phyloP scores from a whole-genome alignment of 2,888 invertebrate species.

The Electrophaes corylata region DNA sequence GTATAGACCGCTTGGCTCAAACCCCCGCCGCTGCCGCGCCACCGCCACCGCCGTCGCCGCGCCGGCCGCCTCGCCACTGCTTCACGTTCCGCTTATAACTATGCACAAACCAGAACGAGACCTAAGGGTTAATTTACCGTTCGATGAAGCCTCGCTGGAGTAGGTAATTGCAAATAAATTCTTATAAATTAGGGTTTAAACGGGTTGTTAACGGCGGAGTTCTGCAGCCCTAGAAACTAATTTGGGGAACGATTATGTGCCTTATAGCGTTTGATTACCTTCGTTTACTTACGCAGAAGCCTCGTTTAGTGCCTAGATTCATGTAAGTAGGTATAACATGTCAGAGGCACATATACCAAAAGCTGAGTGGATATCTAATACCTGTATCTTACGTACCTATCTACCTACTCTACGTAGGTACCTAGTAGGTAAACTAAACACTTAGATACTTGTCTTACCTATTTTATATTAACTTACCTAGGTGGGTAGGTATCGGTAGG shows the following conservation, averaged over 20 bases:
- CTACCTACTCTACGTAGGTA: neutral
- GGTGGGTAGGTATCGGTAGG: neutral
- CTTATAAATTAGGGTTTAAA: constrained; percentile 26
- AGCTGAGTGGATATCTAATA: too few relatives aligned
- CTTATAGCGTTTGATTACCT: too few relatives aligned
- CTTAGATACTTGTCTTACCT: neutral
- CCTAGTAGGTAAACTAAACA: too few relatives aligned
- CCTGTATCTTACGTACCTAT: too few relatives aligned
- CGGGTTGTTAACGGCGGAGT: constrained; percentile 11
- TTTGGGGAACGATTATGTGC: too few relatives aligned
- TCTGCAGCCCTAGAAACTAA: neutral
- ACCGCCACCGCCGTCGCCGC: neutral
- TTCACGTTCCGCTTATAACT: constrained; percentile 9
- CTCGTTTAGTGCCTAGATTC: neutral
- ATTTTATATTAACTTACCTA: too few relatives aligned
- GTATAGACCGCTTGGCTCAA: too few relatives aligned
- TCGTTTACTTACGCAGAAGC: too few relatives aligned
- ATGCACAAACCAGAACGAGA: neutral
- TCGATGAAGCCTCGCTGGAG: constrained; percentile 16
- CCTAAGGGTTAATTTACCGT: constrained; percentile 26
- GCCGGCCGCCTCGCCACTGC: neutral
- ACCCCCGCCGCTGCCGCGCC: too few relatives aligned
- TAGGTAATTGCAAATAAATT: constrained; percentile 29
- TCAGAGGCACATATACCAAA: too few relatives aligned
- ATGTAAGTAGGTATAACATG: too few relatives aligned